phyloP scores from a whole-genome alignment of 2,888 invertebrate species.

The Rhamphomyia laevipes region DNA sequence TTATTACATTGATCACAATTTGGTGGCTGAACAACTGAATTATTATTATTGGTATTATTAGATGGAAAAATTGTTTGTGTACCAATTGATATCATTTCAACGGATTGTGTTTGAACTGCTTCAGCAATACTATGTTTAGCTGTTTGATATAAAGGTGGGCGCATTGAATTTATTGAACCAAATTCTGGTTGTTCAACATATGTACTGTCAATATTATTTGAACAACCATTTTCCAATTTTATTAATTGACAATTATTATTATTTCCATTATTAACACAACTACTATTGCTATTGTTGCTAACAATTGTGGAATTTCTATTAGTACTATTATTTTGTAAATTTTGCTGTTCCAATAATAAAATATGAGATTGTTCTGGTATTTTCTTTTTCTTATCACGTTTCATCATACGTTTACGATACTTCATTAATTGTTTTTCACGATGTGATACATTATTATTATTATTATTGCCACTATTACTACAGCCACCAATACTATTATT shows the following conservation, averaged over 20 bases:
- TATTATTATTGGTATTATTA: too few species aligned
- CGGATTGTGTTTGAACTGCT: constrained; percentile 19
- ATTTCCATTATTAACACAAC: neutral
- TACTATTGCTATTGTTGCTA: neutral
- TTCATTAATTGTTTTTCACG: constrained; percentile 35
- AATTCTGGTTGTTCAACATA: constrained; percentile 14
- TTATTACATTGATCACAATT: constrained; percentile 29
- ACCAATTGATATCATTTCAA: constrained; percentile 36
- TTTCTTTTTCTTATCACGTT: constrained; percentile 29
- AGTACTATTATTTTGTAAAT: neutral
- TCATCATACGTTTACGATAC: constrained; percentile 37
- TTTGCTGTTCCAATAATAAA: neutral
- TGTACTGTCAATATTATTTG: constrained; percentile 12
- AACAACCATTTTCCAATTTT: constrained; percentile 9
- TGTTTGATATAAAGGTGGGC: constrained; percentile 20
- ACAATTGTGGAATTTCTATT: neutral
- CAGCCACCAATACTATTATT: constrained; percentile 5
- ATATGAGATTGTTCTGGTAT: constrained; percentile 5
- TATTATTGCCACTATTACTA: constrained; percentile 12
- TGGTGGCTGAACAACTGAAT: constrained; percentile 8
- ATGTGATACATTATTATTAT: constrained; percentile 23
- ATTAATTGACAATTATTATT: constrained; percentile 11
- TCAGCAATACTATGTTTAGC: constrained; percentile 17
- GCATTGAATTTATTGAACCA: constrained; percentile 21
- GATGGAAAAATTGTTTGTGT: constrained; percentile 29